Conservation (phyloP, 2,113 vertebrate species). For the Gila orcuttii region DNA sequence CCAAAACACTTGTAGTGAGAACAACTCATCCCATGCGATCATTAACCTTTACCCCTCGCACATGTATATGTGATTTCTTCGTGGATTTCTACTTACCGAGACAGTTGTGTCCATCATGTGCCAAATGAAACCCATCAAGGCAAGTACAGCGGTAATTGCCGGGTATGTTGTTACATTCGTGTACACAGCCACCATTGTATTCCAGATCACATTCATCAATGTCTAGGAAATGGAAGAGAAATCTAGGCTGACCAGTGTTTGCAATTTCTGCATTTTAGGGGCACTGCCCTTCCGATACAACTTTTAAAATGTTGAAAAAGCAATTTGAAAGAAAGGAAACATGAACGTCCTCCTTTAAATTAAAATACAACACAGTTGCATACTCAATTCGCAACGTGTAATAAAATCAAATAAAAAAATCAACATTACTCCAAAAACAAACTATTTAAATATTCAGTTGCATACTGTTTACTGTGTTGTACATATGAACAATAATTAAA, state of each 20-base stretch:
- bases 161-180: constrained; percentile 95
- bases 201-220: constrained; percentile 93
- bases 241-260: constrained; percentile 62
- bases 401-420: too few relatives aligned
- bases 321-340: not conserved
- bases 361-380: too few relatives aligned
- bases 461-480: not conserved
- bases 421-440: not conserved
- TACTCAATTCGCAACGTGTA: too few relatives aligned
- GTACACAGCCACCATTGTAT: constrained; percentile 94
- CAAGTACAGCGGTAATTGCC: constrained; percentile 98
- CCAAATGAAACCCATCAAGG: constrained; percentile 94
- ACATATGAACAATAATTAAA: not conserved
- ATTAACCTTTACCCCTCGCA: not conserved
- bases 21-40: not conserved
- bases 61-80: not conserved
- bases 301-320: not conserved
- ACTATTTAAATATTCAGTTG: not conserved
- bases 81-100: constrained; percentile 82
- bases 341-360: not conserved
- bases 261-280: constrained; percentile 35
- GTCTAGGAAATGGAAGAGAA: constrained; percentile 80
- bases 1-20: not conserved
- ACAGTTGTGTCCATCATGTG: constrained; percentile 96
- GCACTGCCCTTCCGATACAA: not conserved